Conservation (phyloP, 2,113 vertebrate genomes). For the Vimba vimba region DNA sequence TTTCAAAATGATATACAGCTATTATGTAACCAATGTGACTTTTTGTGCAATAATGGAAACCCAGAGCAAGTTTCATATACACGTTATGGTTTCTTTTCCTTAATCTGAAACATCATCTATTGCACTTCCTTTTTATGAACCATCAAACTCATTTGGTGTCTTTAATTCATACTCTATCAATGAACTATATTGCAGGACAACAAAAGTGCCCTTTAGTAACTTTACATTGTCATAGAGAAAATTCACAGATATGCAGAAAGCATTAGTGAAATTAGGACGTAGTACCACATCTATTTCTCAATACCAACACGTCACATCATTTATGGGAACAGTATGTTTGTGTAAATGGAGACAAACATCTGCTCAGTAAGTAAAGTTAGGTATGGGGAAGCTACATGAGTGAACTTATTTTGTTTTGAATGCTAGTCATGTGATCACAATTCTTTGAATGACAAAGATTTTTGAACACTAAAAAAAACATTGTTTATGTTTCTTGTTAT, state of each 20-base stretch:
- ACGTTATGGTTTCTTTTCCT: not conserved
- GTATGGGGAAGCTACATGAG: not conserved
- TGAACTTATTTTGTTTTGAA: not conserved
- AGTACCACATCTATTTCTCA: not conserved
- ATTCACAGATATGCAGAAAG: not conserved
- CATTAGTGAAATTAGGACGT: not conserved
- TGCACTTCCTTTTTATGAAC: not conserved
- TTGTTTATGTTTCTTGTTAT: not conserved
- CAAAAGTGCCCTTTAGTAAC: not conserved
- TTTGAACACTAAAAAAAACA: not conserved
- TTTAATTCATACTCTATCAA: not conserved
- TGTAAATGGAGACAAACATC: not conserved
- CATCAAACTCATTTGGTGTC: not conserved
- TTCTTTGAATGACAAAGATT: too few species aligned
- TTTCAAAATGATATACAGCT: not conserved
- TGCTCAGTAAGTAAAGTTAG: conserved; percentile 50
- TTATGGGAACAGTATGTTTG: not conserved
- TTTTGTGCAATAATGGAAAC: not conserved
- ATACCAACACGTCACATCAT: not conserved
- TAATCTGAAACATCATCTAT: not conserved
- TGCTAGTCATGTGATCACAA: not conserved
- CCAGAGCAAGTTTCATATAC: not conserved
- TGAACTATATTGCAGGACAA: not conserved
- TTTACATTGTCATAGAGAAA: not conserved
- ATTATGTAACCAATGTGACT: not conserved